Evolutionary conservation across 2,797 vertebrate species (phyloP), one percentile per base, ranked within the genome.

Genomic region (Protosalanx chinensis): DNA sequence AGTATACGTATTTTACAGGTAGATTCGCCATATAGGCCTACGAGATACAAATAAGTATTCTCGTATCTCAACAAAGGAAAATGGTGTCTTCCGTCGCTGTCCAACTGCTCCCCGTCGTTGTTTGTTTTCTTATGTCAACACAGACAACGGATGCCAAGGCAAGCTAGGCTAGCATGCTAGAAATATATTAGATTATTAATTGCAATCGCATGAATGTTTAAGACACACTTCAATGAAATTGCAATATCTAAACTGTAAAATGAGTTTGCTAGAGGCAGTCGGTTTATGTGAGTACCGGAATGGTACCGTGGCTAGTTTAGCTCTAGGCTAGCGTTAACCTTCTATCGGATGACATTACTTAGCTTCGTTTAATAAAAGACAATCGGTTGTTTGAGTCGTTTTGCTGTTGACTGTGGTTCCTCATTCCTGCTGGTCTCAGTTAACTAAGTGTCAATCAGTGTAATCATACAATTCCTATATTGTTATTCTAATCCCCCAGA

Each of bases 121-220:
- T 78, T 72, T 89, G 86, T 81, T 87, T 89, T 67, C 62, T 86
- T 56, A 68, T 90, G 41, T 77, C 87, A 30, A 79, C 75, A 76
- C 79, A 87, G 83, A 85, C 82, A 68, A 76, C 73, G 27, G 79
- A 88, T 78, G 88, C 88, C 35, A 95, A 91, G 87, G 90, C 94
- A 88, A 76, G 49, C 60, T 65, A 37, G 6, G 15, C 51, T 56
- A n/a, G 51, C 16, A n/a, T 16, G 51, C 51, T 46, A 46, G 41
- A 46, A 12, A 8, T 13, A 13, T 46, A 46, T 46, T 12, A 27
- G 41, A 46, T 46, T 46, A 12, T 46, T 46, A 46, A 46, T 46
- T 46, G 8, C 12, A 12, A 46, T 46, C 10, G 41, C 41, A 46
- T 46, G 8, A 12, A 46, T 46, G 5, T 46, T 46, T 46, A 12